Base-by-base conservation (phyloP, 2,113 vertebrate genomes). In the Barnardius zonarius region DNA sequence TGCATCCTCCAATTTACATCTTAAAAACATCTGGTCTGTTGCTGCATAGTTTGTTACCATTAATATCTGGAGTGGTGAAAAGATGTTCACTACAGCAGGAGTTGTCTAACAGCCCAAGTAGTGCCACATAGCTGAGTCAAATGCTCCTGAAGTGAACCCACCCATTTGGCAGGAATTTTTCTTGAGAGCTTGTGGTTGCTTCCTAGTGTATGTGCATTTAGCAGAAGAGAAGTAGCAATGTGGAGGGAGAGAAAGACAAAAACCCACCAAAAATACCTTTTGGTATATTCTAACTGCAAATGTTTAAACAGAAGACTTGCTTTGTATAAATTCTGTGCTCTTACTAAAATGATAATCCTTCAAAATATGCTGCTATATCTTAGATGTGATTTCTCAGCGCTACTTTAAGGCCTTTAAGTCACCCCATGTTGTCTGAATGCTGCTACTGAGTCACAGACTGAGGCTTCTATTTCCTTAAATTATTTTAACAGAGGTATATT, bases 301-400 rank as follows among this genome's bases (percentile, higher is more conserved):
- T 51, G 17, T 78, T 91, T 48, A 48, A 89, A 49, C 17, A 39
- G 37, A 57, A 59, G 16, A 22, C 5, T 27, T 55, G 28, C 23
- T 90, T 52, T 68, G 13, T 27, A n/a, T 52, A 59, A 80, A 73
- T 90, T 62, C 66, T 52, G 12, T 33, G 57, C 28, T 64, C 1
- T 24, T 75, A 61, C 69, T 89, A 41, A 72, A 43, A 43, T 55
- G 3, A 37, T 52, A 61, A 48, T 39, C n/a, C 43, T 80, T 41
- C 37, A 23, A 41, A 57, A 46, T 7, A 15, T 0, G 0, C 46
- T 35, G 11, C 44, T 59, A 1, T 61, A 10, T 87, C 82, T 95
- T 2, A 73, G 64, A 10, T 70, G 25, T 80, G 14, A n/a, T 83
- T 78, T 68, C 55, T 77, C 68, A 81, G 51, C 15, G 1, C 25